Evolutionary conservation across 1,140 invertebrate species (phyloP), one percentile per base, ranked within the genome.

Genomic region (Bombus waltoni): DNA sequence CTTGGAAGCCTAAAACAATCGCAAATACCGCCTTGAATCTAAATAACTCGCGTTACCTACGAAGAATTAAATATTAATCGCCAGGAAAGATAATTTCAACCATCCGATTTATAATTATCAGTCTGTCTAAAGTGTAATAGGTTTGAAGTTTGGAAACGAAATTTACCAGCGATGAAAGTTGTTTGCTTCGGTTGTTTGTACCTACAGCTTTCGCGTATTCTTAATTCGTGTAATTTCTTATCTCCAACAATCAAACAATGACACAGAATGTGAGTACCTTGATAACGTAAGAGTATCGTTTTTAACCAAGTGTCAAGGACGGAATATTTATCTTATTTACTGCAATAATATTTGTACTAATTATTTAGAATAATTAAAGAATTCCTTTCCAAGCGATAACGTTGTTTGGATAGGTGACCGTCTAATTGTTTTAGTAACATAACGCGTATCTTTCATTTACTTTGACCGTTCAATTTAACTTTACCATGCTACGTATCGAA

Each of bases 301-400:
- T 71, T 72, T 72, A 18, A 42, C 13, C 5, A 42, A 72, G 25
- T 72, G 40, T 42, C 70, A 42, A 42, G 70, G 40, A 72, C 40
- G 10, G 9, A n/a, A 18, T 28, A 42, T 42, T 40, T 42, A 72
- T n/a, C 70, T 42, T 72, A n/a, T 40, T 72, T 42, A 11, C 28
- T 15, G 0, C 40, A 42, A 72, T 42, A 72, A 72, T 72, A 72
- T 72, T 72, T 72, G 28, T 15, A 15, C 11, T n/a, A 42, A 44
- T 44, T 47, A 73, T 73, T 32, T 44, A 10, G 71, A 22, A n/a
- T 44, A 47, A 73, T 73, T 73, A 47, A 47, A 44, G 71, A 73
- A 47, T 47, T 73, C n/a, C 8, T 18, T 44, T 10, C 0, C 42
- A 22, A 32, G 8, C 42, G 40, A 73, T 73, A 47, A 47, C 13